A percentile compares a stretch with the other conserved stretches of the same genome.
Evolutionary conservation across 1,140 invertebrate species (phyloP).

Genomic region (Drosophila tropicalis): DNA sequence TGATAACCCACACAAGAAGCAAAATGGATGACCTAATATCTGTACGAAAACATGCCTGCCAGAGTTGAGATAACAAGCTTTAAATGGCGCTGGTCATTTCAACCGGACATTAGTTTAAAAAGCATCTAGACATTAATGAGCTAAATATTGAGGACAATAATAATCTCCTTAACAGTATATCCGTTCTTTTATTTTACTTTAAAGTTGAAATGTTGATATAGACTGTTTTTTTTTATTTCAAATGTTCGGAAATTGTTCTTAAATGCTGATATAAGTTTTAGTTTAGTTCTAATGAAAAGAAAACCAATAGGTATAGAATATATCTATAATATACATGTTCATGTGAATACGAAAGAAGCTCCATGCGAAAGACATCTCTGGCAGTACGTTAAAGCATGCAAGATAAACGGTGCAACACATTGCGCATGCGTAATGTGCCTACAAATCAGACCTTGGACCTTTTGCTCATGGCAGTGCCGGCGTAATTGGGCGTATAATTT

Average conservation of each 20-base stretch:
- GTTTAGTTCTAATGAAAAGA: too few relatives aligned
- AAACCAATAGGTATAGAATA: too few relatives aligned
- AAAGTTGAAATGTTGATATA: too few relatives aligned
- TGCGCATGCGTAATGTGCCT: conserved; percentile 46
- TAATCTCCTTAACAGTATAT: too few relatives aligned
- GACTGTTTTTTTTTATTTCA: too few relatives aligned
- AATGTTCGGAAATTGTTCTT: too few relatives aligned
- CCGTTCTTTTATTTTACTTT: too few relatives aligned
- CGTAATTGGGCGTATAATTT: conserved; percentile 69
- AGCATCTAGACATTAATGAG: not conserved
- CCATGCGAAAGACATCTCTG: too few relatives aligned
- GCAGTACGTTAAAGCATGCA: not conserved
- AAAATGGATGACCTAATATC: conserved; percentile 15
- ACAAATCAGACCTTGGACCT: conserved; percentile 11
- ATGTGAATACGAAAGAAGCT: too few relatives aligned
- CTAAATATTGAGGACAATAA: not conserved
- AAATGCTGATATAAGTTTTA: too few relatives aligned
- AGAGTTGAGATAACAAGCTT: conserved; percentile 27
- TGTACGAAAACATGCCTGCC: conserved; percentile 13
- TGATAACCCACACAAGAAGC: conserved; percentile 20
- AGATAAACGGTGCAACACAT: conserved; percentile 23
- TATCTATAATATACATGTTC: too few relatives aligned
- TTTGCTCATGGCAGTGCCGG: conserved; percentile 19
- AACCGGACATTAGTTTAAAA: not conserved
- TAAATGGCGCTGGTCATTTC: not conserved